Evolutionary conservation across 1,140 invertebrate species (phyloP), one percentile per base, ranked within the genome.

Genomic region (Pseudomyrmex cubaensis): DNA sequence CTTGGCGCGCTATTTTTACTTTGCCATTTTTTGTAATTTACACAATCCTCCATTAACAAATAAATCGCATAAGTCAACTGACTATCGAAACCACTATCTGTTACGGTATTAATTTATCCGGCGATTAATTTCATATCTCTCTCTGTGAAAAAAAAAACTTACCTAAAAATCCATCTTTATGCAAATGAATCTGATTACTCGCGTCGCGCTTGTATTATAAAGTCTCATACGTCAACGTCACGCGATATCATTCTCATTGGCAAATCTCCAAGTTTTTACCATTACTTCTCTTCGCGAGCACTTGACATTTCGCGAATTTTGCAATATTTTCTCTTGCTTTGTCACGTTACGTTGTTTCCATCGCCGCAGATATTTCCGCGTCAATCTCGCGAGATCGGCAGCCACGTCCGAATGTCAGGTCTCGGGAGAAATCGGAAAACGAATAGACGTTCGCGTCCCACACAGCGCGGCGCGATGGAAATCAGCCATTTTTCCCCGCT

Each of bases 361-460:
- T 50, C 25, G 57, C 46, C 25, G n/a, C 62, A 46, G 74, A 46
- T 84, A 66, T 78, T 78, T 67, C 46, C 66, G 17, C 75, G 74
- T 69, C 48, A 12, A 59, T 78, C 76, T 64, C 22, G 63, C 17
- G 25, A 62, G 12, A 13, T 82, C 72, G 64, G 50, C 61, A 50
- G 50, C 44, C 73, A 50, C 20, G 25, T 66, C 22, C 73, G 22
- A 63, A 61, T n/a, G 17, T 35, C 20, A 57, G 44, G 1, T 84
- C 82, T 75, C 82, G 17, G 44, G 82, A 84, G 82, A 84, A 84
- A 84, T 84, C 48, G 82, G 22, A 20, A 35, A 48, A 50, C 66
- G 20, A 17, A 15, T 62, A 46, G 66, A 77, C 13, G 52, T 10
- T 35, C 35, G 35, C 35, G 35, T 35, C 5, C 5, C 35, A 35